Base-by-base conservation (phyloP, 2,888 invertebrate genomes). In the Itoplectis maculator region DNA sequence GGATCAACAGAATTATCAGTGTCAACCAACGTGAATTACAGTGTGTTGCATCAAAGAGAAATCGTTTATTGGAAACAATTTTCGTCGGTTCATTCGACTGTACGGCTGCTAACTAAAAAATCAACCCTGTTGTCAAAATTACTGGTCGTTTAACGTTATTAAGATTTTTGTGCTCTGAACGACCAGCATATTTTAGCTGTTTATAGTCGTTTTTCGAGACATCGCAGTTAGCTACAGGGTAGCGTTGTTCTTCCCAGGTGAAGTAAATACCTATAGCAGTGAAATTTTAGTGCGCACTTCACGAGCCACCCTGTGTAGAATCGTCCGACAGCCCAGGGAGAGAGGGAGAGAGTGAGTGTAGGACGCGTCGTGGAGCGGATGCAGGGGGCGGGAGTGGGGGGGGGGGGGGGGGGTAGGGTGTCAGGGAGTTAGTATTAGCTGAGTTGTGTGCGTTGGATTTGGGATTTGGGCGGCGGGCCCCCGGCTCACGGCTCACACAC, bases 401-500 rank as follows among this genome's bases (percentile, higher is more conserved):
- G 29, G 2, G 2, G 29, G 29, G 29, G 35, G 78, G 70, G 74
- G 61, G 37, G 68, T 18, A 75, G 76, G 63, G 79, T 76, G 81
- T 74, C 79, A 75, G 70, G 84, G 87, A 85, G 87, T 88, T 88
- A 88, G 92, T 90, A 91, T 91, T 92, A 92, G 88, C 89, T 87
- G 88, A 87, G 88, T 88, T 89, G 92, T 92, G 90, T 91, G 92
- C 89, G 92, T 92, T 89, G 90, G 92, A 92, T 92, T 92, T 92
- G 86, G 91, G 91, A 91, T 92, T 91, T 91, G 89, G 89, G 88
- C 87, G 88, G 86, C 90, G 87, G 87, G 86, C 49, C 73, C 82
- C 81, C 80, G 78, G 56, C 84, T 80, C 61, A 73, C 49, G 83
- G 86, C 88, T 86, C 89, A 89, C 89, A 90, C 90, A 88, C 88